Evolutionary conservation across 2,113 vertebrate species (phyloP), one percentile per base, ranked within the genome.

Genomic region (Ictalurus punctatus): DNA sequence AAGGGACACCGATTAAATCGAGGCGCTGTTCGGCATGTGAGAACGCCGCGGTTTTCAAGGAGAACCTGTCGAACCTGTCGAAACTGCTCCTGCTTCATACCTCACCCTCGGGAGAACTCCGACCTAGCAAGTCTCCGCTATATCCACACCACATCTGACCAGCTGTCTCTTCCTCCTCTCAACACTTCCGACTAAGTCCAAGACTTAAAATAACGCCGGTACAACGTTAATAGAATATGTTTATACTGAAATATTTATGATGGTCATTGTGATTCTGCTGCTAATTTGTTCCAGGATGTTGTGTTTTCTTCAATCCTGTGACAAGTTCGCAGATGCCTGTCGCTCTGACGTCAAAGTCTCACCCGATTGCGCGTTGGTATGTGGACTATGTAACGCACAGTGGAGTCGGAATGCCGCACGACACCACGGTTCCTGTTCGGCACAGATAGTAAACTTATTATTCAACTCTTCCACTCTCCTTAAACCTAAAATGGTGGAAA

Each of bases 131-230:
- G 69, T 84, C 85, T 84, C 30, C 61, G 48, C 44, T 37, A 59
- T 37, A 59, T 78, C 71, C 81, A 67, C 73, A 69, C 71, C 82
- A 71, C 61, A 84, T 80, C 27, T 87, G 65, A 80, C 61, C 54
- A 12, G 19, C 34, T 48, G 48, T 48, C 48, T 48, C 17, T n/a
- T 40, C 25, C 48, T 37, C 34, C 69, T 12, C 40, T 52, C 58
- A 23, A 54, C 30, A 30, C 23, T 37, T 67, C 54, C 1, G n/a
- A 25, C 27, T 13, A 27, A 12, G 56, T 85, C 61, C 63, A 65
- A 69, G 71, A 30, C 52, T n/a, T 79, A n/a, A 69, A 44, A 58
- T n/a, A 65, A 89, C 81, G 40, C 44, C 84, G 73, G 58, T 76
- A 44, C 37, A 69, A 82, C 52, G 25, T 52, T 76, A 25, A 73